A percentile compares a stretch with the other conserved stretches of the same genome.
phyloP scores from a whole-genome alignment of 2,888 invertebrate species.

The Phengaris arion region DNA sequence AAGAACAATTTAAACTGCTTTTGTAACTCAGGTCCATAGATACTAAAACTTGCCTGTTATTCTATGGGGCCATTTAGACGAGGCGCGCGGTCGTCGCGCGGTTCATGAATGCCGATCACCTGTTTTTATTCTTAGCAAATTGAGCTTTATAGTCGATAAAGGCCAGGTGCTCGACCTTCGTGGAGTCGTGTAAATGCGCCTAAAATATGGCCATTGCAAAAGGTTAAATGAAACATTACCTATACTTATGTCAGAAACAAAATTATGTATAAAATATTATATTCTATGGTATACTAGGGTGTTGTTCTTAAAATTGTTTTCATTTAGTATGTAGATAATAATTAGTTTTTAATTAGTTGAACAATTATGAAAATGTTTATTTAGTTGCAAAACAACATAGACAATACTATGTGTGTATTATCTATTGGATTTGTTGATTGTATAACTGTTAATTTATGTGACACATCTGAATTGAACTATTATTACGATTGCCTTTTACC shows the following conservation, averaged over 20 bases:
- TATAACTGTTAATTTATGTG: background rate
- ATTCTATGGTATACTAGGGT: background rate
- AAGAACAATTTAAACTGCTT: too few species aligned
- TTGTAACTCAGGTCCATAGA: too few species aligned
- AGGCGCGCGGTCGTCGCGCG: too few species aligned
- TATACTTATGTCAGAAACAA: background rate
- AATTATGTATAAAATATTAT: background rate
- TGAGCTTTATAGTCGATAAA: too few species aligned
- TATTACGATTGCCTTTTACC: background rate
- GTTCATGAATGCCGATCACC: too few species aligned
- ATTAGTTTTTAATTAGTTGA: constrained; percentile 12
- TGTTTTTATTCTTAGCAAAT: too few species aligned
- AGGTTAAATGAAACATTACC: too few species aligned
- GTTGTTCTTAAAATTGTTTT: background rate
- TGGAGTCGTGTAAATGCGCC: too few species aligned
- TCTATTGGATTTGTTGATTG: background rate
- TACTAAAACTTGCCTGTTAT: too few species aligned
- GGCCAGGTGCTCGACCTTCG: too few species aligned
- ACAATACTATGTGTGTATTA: background rate
- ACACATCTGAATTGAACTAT: background rate
- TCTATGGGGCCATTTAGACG: too few species aligned
- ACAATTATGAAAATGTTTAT: constrained; percentile 7
- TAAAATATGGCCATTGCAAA: too few species aligned
- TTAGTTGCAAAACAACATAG: constrained; percentile 18
- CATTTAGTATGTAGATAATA: background rate